These are phyloP conservation scores for Cataglyphis albicans DNA, from an alignment of 2,888 invertebrate species.

Conservation along the genomic window DNA sequence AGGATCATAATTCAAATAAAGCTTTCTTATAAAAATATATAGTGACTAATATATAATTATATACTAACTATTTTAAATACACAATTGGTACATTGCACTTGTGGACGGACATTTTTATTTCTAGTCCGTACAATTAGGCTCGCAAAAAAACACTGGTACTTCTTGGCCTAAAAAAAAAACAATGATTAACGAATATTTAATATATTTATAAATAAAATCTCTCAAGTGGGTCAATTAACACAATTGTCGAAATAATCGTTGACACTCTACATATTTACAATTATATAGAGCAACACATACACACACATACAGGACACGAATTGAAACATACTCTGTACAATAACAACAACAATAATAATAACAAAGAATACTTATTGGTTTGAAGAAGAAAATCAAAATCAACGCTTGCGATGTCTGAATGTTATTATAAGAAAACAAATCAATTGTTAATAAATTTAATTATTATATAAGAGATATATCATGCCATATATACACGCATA, in stretches of 20 bases:
- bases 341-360: constrained; percentile 80
- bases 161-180: background rate
- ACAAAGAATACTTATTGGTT: constrained; percentile 69
- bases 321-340: constrained; percentile 75
- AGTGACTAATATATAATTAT: constrained; percentile 12
- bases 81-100: constrained; percentile 43
- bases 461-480: constrained; percentile 7
- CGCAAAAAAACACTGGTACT: constrained; percentile 4
- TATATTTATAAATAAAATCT: constrained; percentile 51
- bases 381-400: constrained; percentile 42
- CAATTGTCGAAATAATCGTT: constrained; percentile 30
- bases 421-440: constrained; percentile 23
- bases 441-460: constrained; percentile 38
- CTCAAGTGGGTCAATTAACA: constrained; percentile 35
- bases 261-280: constrained; percentile 66
- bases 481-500: background rate
- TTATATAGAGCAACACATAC: constrained; percentile 79
- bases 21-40: background rate
- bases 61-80: constrained; percentile 37
- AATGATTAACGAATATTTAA: constrained; percentile 11
- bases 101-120: constrained; percentile 36
- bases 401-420: constrained; percentile 38
- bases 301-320: constrained; percentile 19
- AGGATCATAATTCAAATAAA: background rate
- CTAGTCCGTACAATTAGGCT: constrained; percentile 35